Conservation (phyloP, 2,888 invertebrate species). For the Erebia ligea region DNA sequence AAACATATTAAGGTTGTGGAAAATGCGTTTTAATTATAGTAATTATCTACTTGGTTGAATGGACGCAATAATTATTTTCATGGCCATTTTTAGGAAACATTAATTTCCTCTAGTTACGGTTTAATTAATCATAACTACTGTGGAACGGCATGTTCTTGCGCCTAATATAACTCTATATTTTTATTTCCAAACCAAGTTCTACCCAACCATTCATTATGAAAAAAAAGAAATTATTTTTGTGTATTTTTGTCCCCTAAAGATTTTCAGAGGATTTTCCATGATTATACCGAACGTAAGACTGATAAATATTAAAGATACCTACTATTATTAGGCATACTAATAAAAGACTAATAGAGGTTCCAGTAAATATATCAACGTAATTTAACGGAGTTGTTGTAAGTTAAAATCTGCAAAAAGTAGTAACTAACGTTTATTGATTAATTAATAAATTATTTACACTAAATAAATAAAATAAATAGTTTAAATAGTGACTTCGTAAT, state of each 20-base stretch:
- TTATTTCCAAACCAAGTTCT: background rate
- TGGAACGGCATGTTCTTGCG: background rate
- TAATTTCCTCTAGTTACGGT: slow-evolving; percentile 26
- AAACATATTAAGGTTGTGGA: background rate
- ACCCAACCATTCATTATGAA: too few species aligned
- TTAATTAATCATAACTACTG: slow-evolving; percentile 27
- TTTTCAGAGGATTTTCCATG: too few species aligned
- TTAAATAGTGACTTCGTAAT: slow-evolving; percentile 27
- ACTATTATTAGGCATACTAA: too few species aligned
- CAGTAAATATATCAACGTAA: background rate
- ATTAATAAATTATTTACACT: slow-evolving; percentile 31
- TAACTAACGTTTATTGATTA: slow-evolving; percentile 18
- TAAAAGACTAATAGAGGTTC: too few species aligned
- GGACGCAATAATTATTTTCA: slow-evolving; percentile 28
- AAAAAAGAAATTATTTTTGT: too few species aligned
- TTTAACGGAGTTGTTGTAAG: background rate
- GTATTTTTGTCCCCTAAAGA: too few species aligned
- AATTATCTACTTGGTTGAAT: slow-evolving; percentile 40
- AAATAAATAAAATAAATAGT: slow-evolving; percentile 32
- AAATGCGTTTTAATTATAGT: slow-evolving; percentile 33
- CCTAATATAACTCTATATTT: background rate
- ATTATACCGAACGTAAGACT: too few species aligned
- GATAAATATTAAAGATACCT: too few species aligned
- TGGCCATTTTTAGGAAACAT: slow-evolving; percentile 35
- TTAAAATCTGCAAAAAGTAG: slow-evolving; percentile 1